These are phyloP conservation scores for Myiotriccus ornatus DNA, from an alignment of 2,797 vertebrate genomes.

Conservation along the genomic window DNA sequence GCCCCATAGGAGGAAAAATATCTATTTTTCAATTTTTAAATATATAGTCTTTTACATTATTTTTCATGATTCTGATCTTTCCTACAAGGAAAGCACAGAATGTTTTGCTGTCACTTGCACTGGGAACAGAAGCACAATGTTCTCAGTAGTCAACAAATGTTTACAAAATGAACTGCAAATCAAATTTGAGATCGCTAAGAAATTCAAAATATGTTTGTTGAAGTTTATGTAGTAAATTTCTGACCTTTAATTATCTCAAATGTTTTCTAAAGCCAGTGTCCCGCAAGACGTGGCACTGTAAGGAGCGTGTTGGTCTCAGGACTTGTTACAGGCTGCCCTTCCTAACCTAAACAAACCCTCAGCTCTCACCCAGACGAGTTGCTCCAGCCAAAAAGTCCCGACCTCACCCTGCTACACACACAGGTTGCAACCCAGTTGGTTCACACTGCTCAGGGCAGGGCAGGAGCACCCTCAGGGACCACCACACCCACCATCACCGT, in stretches of 20 bases:
- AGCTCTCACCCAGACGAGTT: background rate
- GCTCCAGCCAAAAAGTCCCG: background rate
- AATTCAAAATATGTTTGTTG: conserved; percentile 5
- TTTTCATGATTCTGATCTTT: background rate
- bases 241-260: background rate
- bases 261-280: background rate
- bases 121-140: conserved; percentile 21
- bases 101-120: background rate
- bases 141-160: conserved; percentile 18
- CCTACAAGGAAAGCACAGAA: background rate
- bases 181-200: background rate
- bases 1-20: background rate
- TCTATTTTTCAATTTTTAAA: background rate
- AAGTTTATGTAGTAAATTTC: background rate
- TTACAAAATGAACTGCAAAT: conserved; percentile 29
- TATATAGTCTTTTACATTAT: background rate
- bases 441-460: background rate
- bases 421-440: background rate
- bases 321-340: background rate
- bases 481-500: background rate
- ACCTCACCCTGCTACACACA: background rate
- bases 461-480: background rate
- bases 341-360: background rate
- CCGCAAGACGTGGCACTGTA: rapidly evolving
- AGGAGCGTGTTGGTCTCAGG: rapidly evolving